A percentile compares a stretch with the other conserved stretches of the same genome.
Evolutionary conservation across 2,113 vertebrate genomes (phyloP).

Genomic region (Cebus imitator): DNA sequence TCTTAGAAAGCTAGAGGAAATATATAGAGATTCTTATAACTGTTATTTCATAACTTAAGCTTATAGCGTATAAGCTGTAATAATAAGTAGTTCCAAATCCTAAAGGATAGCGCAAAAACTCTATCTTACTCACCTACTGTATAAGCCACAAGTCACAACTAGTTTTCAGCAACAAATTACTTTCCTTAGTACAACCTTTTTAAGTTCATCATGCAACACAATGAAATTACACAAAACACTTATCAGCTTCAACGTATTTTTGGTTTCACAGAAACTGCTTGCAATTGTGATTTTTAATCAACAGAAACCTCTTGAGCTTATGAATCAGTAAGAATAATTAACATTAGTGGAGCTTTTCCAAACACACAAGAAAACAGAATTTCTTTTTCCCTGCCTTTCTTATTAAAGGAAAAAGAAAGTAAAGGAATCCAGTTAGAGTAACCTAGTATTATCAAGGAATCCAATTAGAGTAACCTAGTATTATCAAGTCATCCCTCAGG

Average conservation of each 20-base stretch:
- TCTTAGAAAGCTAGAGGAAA: not conserved
- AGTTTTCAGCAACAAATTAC: conserved; percentile 17
- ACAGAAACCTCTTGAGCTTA: conserved; percentile 29
- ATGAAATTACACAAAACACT: conserved; percentile 1
- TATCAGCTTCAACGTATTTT: not conserved
- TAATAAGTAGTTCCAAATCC: not conserved
- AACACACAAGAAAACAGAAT: not conserved
- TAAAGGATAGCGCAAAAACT: not conserved
- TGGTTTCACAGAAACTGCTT: not conserved
- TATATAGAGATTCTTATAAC: not conserved
- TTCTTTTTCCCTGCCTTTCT: conserved; percentile 18
- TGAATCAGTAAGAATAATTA: not conserved
- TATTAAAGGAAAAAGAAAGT: conserved; percentile 41
- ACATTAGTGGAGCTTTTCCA: not conserved
- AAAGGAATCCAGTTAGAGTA: not conserved
- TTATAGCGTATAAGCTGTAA: not conserved
- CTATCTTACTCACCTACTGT: not conserved
- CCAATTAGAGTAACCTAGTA: not conserved
- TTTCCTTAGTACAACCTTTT: not conserved
- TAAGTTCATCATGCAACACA: conserved; percentile 30
- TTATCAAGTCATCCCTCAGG: not conserved
- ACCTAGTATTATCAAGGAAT: not conserved
- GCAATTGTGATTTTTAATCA: conserved; percentile 26
- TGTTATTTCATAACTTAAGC: not conserved
- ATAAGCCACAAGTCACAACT: not conserved